Conservation (phyloP, 1,140 invertebrate genomes). For the Phenacoccus solenopsis region DNA sequence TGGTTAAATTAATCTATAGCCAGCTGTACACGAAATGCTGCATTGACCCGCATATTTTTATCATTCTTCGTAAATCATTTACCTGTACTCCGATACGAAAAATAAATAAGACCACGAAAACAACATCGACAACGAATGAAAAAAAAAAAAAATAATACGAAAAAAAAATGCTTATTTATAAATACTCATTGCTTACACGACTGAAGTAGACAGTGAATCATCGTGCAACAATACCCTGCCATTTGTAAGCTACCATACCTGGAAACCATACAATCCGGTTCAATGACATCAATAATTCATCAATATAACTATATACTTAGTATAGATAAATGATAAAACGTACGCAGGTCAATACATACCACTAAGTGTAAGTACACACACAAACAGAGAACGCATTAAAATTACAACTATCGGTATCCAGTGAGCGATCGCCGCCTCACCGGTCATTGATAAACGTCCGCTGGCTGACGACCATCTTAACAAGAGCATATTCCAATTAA, state of each 20-base stretch:
- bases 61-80: not conserved
- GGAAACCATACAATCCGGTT: slow-evolving; percentile 3
- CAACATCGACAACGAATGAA: not conserved
- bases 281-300: not conserved
- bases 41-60: slow-evolving; percentile 10
- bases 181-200: slow-evolving; percentile 10
- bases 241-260: slow-evolving; percentile 14
- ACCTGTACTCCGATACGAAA: not conserved
- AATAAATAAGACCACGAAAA: not conserved
- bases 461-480: not conserved
- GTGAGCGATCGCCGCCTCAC: not conserved
- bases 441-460: not conserved
- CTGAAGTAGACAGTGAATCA: slow-evolving; percentile 2
- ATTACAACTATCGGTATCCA: not conserved
- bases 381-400: not conserved
- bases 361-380: not conserved
- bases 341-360: slow-evolving; percentile 12
- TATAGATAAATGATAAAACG: not conserved
- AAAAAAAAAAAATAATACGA: not conserved
- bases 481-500: not conserved
- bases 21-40: not conserved
- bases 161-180: not conserved
- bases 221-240: slow-evolving; percentile 11
- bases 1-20: too few species aligned
- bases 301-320: not conserved